Evolutionary conservation across 2,888 invertebrate genomes (phyloP).

Genomic region (Zhengitettix transpicula): DNA sequence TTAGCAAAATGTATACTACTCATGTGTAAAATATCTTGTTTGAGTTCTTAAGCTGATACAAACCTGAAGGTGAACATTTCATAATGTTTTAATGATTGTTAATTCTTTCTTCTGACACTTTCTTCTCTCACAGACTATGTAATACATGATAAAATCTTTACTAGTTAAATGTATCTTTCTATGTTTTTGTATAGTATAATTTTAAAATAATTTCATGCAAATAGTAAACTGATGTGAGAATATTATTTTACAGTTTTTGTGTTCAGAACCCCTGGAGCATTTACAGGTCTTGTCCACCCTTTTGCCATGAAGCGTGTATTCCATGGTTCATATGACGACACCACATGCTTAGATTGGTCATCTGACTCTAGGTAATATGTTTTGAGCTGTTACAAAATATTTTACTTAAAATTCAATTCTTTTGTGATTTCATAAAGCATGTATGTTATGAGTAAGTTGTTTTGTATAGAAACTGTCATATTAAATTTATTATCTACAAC

Average conservation of each 20-base stretch:
- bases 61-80: too few relatives aligned
- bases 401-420: not conserved
- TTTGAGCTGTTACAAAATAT: not conserved
- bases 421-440: not conserved
- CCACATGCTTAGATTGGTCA: constrained; percentile 84
- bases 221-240: too few relatives aligned
- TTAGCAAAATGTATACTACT: not conserved
- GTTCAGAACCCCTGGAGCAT: constrained; percentile 68
- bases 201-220: too few relatives aligned
- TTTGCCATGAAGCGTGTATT: constrained; percentile 73
- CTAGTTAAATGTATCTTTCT: not conserved
- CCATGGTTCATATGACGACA: constrained; percentile 65
- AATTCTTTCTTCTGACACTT: too few relatives aligned
- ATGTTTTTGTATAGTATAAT: too few relatives aligned
- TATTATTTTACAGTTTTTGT: constrained; percentile 45
- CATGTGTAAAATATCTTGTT: not conserved
- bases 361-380: constrained; percentile 54
- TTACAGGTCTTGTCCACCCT: constrained; percentile 70
- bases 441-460: too few relatives aligned
- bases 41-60: not conserved
- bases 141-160: not conserved
- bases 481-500: too few relatives aligned
- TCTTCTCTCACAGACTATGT: too few relatives aligned
- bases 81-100: too few relatives aligned
- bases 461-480: too few relatives aligned